Evolutionary conservation across 2,113 vertebrate genomes (phyloP), one percentile per base, ranked within the genome.

Genomic region (Mustela nigripes): DNA sequence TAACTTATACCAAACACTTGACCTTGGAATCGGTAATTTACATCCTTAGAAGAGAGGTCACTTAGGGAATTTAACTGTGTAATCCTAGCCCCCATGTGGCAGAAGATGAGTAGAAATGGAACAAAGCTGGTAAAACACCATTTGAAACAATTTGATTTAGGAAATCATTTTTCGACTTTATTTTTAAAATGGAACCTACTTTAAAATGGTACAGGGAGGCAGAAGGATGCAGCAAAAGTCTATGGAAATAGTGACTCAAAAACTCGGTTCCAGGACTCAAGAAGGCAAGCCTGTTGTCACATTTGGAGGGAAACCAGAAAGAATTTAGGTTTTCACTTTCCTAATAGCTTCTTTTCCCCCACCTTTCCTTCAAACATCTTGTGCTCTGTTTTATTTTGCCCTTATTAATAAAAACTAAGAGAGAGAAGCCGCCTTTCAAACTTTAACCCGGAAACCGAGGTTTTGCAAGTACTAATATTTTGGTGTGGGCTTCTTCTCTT

Each of bases 11-110:
- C 93, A 97, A 94, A 96, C 88, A 93, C 94, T 95, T 85, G 81
- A 97, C 76, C 96, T 98, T 96, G 98, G 94, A 98, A 98, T 95
- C 89, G 89, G 92, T 96, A 97, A 93, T 98, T 98, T 98, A 9
- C 91, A 88, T 97, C 94, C 98, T 95, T 97, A 74, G 92, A 95
- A 83, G 97, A 96, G 98, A 98, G 96, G 89, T 63, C 95, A 96
- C 94, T 95, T 60, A 2, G 95, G 95, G 95, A 67, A 11, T 98
- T 98, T 97, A 58, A 36, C 74, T 97, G 82, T 97, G 96, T 95
- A 81, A 98, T 96, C 97, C 95, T 91, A 98, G 97, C 97, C 97
- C 84, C 94, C 69, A 42, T 33, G 89, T 91, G 98, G 90, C 97
- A 11, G 96, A 93, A 58, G 89, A 82, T 48, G 76, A 36, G 92